Evolutionary conservation across 2,888 invertebrate genomes (phyloP), one percentile per base, ranked within the genome.

Genomic region (Drosophila nigritarsus): DNA sequence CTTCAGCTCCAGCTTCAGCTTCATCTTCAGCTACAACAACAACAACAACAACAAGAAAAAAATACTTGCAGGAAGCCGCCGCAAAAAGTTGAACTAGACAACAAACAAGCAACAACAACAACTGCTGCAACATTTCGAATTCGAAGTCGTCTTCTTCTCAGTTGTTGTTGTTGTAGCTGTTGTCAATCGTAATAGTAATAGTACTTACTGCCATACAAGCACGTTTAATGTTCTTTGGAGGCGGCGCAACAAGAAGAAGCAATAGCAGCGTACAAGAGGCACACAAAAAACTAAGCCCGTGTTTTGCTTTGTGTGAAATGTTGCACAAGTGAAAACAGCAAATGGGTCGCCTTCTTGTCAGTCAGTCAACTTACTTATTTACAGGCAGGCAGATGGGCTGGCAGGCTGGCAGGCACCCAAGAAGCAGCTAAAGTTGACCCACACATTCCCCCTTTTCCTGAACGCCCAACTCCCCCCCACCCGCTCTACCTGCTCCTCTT

Each of bases 241-340:
- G 84, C 84, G 86, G 84, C 59, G 69, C 74, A 24, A 72, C 15
- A 51, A 64, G 5, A 50, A 55, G 38, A 67, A 49, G 42, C 4
- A 20, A 34, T 18, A 49, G 48, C 36, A 8, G 13, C 15, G n/a
- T n/a, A 9, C 38, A 2, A 24, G 48, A 29, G 48, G 45, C 38
- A 53, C 20, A 29, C 27, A 53, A 34, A 51, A 66, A 65, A 54
- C 27, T 64, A 49, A 54, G 20, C 50, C 62, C 63, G 55, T 64
- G 78, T 78, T 64, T 65, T 71, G 85, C 85, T 79, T 83, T 82
- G 82, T 87, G 82, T 71, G 80, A 81, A 87, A 83, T 84, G 84
- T 81, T 82, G 84, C 84, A 84, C 85, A 87, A 87, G 88, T 87
- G 87, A 87, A 87, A 87, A 87, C 85, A 82, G 84, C 87, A 83